These are phyloP conservation scores for Myotis brandtii DNA, from an alignment of 2,113 vertebrate species.

Conservation along the genomic window DNA sequence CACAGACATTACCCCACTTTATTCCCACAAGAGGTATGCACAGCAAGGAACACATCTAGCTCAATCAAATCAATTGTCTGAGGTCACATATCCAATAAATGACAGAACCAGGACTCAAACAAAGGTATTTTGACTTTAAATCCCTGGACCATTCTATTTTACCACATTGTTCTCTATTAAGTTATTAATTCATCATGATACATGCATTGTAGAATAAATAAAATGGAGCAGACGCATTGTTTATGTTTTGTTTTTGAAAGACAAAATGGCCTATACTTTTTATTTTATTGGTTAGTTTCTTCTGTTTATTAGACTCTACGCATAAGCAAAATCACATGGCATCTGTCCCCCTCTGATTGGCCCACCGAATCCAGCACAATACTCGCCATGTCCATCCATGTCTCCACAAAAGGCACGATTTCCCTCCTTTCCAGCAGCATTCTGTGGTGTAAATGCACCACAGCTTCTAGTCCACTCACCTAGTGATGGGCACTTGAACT, in stretches of 20 bases:
- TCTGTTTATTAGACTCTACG: too few species aligned
- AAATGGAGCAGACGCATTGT: constrained; percentile 36
- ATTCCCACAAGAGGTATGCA: constrained; percentile 59
- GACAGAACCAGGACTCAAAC: constrained; percentile 46
- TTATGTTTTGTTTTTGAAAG: constrained; percentile 53
- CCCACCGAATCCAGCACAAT: too few species aligned
- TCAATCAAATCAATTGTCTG: constrained; percentile 62
- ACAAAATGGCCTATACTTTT: background rate
- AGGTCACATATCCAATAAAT: constrained; percentile 58
- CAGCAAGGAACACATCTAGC: constrained; percentile 51
- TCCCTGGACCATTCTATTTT: constrained; percentile 18
- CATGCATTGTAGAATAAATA: background rate
- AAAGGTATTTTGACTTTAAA: constrained; percentile 70
- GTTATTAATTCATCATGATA: constrained; percentile 31
- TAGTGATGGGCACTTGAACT: background rate
- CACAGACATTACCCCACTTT: constrained; percentile 51
- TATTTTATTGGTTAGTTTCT: too few species aligned
- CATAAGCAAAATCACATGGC: too few species aligned
- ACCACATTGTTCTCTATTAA: constrained; percentile 16
- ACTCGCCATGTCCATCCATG: too few species aligned
- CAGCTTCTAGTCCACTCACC: background rate
- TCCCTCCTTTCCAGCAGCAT: too few species aligned
- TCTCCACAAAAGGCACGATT: too few species aligned
- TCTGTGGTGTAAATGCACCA: too few species aligned
- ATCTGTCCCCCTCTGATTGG: too few species aligned